phyloP scores from a whole-genome alignment of 2,888 invertebrate genomes.

The Chesias legatella region DNA sequence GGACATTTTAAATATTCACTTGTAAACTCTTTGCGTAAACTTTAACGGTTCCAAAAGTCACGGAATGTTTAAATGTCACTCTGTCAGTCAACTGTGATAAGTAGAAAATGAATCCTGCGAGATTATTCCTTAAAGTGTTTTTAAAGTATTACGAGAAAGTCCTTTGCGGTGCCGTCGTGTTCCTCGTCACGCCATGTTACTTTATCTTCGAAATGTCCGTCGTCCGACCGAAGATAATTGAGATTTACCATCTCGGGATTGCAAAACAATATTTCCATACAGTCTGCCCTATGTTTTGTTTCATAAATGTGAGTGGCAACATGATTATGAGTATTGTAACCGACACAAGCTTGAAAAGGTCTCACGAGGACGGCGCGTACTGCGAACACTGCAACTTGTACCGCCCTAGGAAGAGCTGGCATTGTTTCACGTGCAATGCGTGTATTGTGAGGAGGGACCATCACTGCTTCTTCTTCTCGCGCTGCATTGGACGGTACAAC shows the following conservation, averaged over 20 bases:
- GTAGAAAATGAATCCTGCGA: constrained; percentile 13
- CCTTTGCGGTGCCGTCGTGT: constrained; percentile 36
- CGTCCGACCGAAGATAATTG: constrained; percentile 43
- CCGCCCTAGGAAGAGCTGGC: constrained; percentile 89
- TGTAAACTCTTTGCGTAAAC: constrained; percentile 9
- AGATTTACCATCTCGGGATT: constrained; percentile 35
- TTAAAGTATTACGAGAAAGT: constrained; percentile 30
- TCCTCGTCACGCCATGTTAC: constrained; percentile 46
- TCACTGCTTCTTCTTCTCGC: constrained; percentile 90
- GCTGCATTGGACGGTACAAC: constrained; percentile 91
- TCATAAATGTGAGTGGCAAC: constrained; percentile 56
- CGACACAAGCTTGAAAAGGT: constrained; percentile 39
- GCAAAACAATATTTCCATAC: constrained; percentile 40
- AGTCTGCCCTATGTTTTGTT: constrained; percentile 40
- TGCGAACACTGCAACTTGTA: constrained; percentile 87
- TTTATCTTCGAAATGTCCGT: constrained; percentile 49
- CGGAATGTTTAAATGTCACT: constrained; percentile 25
- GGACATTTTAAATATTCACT: too few relatives aligned
- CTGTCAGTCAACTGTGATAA: constrained; percentile 23
- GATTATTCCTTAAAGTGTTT: constrained; percentile 4
- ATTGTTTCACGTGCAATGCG: constrained; percentile 88
- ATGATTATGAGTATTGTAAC: constrained; percentile 47
- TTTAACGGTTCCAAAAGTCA: constrained; percentile 12
- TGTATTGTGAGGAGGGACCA: constrained; percentile 92
- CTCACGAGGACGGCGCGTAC: constrained; percentile 58